phyloP scores from a whole-genome alignment of 2,113 vertebrate genomes.

The Camelus bactrianus region DNA sequence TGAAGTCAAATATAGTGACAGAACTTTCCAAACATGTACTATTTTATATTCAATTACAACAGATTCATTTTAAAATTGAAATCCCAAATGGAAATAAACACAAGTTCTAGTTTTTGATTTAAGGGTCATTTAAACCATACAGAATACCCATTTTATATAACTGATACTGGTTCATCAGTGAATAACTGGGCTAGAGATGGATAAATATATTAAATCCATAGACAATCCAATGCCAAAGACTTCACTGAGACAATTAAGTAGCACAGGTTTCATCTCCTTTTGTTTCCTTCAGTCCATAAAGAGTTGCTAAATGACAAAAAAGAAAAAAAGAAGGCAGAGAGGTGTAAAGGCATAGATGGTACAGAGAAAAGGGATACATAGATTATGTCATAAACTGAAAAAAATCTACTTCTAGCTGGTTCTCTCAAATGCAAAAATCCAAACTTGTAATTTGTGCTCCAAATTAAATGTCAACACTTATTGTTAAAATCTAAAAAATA shows the following conservation, averaged over 20 bases:
- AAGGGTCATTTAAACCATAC: not conserved
- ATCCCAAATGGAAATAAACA: conserved; percentile 36
- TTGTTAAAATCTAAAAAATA: conserved; percentile 56
- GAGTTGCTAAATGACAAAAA: not conserved
- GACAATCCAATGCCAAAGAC: conserved; percentile 19
- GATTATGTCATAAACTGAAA: conserved; percentile 30
- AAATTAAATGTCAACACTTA: conserved; percentile 25
- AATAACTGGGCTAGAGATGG: not conserved
- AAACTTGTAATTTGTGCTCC: conserved; percentile 33
- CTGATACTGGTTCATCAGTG: conserved; percentile 8
- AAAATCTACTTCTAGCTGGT: not conserved
- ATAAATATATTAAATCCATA: conserved; percentile 58
- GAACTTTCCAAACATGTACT: conserved; percentile 23
- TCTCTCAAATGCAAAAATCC: conserved; percentile 32
- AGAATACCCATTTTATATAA: conserved; percentile 36
- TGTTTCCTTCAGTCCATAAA: conserved; percentile 39
- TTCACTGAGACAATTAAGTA: not conserved
- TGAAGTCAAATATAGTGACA: conserved; percentile 52
- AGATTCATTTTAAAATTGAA: conserved; percentile 54
- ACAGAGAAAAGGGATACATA: conserved; percentile 15
- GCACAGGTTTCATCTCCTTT: not conserved
- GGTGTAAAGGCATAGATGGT: not conserved
- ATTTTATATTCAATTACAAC: conserved; percentile 40
- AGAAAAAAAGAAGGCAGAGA: not conserved
- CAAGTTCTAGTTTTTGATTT: not conserved